These are phyloP conservation scores for Spinibarbus caldwelli DNA, from an alignment of 2,797 vertebrate species.

Conservation along the genomic window DNA sequence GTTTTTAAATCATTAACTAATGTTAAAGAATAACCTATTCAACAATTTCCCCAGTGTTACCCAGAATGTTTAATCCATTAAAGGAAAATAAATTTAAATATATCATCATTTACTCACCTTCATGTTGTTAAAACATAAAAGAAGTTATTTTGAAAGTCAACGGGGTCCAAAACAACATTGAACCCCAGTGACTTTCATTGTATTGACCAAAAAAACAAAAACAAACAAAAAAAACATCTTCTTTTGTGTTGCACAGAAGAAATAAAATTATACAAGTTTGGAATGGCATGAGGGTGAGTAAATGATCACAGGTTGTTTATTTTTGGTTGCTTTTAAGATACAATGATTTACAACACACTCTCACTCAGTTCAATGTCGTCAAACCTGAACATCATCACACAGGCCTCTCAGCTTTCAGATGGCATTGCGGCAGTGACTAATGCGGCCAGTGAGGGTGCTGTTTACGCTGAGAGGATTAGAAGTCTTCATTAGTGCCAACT, in stretches of 20 bases:
- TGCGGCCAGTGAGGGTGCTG: conserved; percentile 58
- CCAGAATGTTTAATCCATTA: background rate
- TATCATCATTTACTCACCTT: background rate
- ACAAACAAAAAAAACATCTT: too few relatives aligned
- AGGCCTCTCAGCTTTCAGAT: conserved; percentile 27
- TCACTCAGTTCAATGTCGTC: background rate
- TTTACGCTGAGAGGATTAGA: conserved; percentile 67
- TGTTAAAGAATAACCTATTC: background rate
- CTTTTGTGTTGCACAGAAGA: background rate
- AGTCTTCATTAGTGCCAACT: conserved; percentile 68
- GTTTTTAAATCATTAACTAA: background rate
- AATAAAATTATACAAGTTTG: background rate
- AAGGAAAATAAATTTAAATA: background rate
- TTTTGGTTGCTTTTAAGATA: background rate
- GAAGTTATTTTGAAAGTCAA: background rate
- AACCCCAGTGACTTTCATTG: background rate
- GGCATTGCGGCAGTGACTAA: conserved; percentile 51
- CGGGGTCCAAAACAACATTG: background rate
- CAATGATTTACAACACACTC: background rate
- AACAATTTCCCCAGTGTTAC: background rate
- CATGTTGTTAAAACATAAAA: background rate
- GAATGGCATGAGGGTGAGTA: background rate
- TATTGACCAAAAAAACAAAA: background rate
- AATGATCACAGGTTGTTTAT: background rate
- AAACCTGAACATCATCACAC: background rate